Evolutionary conservation across 2,797 vertebrate genomes (phyloP).

Genomic region (Gorsachius magnificus): DNA sequence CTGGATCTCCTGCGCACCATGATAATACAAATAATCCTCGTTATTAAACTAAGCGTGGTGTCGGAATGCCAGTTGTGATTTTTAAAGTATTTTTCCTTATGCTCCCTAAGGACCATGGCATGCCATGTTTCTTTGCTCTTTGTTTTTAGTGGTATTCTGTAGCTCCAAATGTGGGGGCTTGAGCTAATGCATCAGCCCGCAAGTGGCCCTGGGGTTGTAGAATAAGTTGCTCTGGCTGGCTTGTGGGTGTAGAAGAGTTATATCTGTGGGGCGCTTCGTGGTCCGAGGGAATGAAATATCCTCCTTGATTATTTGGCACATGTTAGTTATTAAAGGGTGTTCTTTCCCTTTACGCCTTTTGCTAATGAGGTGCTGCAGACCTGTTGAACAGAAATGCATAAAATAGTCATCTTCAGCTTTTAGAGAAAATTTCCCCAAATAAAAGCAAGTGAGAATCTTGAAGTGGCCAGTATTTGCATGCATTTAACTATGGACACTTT

Average conservation of each 20-base stretch:
- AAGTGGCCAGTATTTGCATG: not conserved
- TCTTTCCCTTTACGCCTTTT: not conserved
- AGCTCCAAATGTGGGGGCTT: fast-evolving
- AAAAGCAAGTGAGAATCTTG: not conserved
- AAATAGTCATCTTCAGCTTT: not conserved
- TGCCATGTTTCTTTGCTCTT: not conserved
- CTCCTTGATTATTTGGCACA: not conserved
- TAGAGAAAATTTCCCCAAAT: not conserved
- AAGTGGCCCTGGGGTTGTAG: not conserved
- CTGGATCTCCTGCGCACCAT: not conserved
- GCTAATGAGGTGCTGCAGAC: not conserved
- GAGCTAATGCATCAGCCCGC: not conserved
- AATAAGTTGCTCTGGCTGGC: not conserved
- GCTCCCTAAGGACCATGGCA: not conserved
- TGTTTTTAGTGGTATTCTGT: not conserved
- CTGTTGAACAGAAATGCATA: not conserved
- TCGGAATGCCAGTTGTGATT: not conserved
- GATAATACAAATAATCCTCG: not conserved
- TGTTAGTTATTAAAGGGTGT: not conserved
- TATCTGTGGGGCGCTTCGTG: not conserved
- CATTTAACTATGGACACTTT: not conserved
- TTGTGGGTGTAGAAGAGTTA: not conserved
- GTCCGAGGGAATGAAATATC: not conserved
- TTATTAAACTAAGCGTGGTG: not conserved
- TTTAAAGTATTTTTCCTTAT: not conserved